Base-by-base conservation (phyloP, 2,113 vertebrate genomes). In the Oncorhynchus kisutch region DNA sequence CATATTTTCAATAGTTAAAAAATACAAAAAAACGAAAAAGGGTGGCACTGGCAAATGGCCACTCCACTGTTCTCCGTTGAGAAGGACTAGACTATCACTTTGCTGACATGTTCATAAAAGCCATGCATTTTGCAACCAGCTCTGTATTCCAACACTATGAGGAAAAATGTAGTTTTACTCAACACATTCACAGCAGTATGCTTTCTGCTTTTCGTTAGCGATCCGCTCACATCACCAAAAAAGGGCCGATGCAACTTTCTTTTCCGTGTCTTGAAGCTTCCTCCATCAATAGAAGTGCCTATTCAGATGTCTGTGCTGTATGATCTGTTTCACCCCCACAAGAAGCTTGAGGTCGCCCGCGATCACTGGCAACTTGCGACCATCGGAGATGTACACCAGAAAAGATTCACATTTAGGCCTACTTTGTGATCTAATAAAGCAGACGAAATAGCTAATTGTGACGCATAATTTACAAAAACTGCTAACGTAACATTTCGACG, bases 121-220 rank as follows among this genome's bases (percentile, higher is more conserved):
- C n/a, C 87, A 88, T 88, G 84, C 82, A 85, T 71, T 70, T 27
- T 48, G 27, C 54, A 72, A 34, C 25, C 67, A 34, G 67, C 20
- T 22, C 45, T 79, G 64, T 78, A 72, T 83, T 83, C 71, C 74
- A 71, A 78, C 78, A 72, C 67, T 68, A 9, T 66, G 69, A 76
- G 16, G 75, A 34, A 70, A 54, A 75, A 39, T 29, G 60, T 73
- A 67, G 7, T 25, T 48, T 24, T 73, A 54, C 14, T 29, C 70
- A 79, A 73, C n/a, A 51, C n/a, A n/a, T n/a, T n/a, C n/a, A n/a
- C n/a, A n/a, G 80, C 65, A 72, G 51, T 77, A 80, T 85, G 84
- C 81, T 81, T 89, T 78, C 81, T 75, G 66, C 34, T 49, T 70
- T 22, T 24, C 6, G 80, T 85, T 75, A 73, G 31, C 78, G 78